Evolutionary conservation across 2,797 vertebrate species (phyloP).

Genomic region (Muscicapa striata): DNA sequence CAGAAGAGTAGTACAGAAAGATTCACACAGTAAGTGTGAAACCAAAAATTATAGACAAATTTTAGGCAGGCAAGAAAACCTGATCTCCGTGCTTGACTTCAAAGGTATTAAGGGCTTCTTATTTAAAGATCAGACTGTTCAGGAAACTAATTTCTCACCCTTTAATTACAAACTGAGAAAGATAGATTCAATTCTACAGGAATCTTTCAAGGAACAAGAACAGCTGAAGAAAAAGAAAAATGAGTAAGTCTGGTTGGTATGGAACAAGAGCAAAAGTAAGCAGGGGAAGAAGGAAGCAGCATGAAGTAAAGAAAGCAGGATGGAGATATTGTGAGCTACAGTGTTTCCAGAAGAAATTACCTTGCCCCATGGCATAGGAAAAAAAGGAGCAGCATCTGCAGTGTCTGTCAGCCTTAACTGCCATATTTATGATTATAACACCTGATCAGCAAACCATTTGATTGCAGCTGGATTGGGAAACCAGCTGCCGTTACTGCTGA

Average conservation of each 20-base stretch:
- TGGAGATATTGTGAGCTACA: rapidly evolving
- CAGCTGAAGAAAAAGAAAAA: background rate
- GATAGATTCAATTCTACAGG: background rate
- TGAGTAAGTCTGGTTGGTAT: background rate
- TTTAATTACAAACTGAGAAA: background rate
- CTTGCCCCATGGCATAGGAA: background rate
- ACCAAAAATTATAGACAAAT: background rate
- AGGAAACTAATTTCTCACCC: background rate
- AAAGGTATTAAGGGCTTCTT: background rate
- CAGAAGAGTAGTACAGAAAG: background rate
- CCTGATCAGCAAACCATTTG: background rate
- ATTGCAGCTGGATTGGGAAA: conserved; percentile 31
- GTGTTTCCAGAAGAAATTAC: background rate
- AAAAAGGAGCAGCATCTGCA: background rate
- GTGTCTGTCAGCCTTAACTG: background rate
- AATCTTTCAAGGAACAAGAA: background rate
- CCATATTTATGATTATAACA: background rate
- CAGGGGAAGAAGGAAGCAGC: background rate
- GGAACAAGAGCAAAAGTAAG: background rate
- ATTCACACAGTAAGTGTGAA: background rate
- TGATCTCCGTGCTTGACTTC: background rate
- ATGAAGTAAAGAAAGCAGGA: background rate
- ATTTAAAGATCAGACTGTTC: background rate
- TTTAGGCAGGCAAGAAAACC: background rate
- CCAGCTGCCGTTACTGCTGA: background rate